phyloP scores from a whole-genome alignment of 2,113 vertebrate genomes.

The Haemorhous mexicanus region DNA sequence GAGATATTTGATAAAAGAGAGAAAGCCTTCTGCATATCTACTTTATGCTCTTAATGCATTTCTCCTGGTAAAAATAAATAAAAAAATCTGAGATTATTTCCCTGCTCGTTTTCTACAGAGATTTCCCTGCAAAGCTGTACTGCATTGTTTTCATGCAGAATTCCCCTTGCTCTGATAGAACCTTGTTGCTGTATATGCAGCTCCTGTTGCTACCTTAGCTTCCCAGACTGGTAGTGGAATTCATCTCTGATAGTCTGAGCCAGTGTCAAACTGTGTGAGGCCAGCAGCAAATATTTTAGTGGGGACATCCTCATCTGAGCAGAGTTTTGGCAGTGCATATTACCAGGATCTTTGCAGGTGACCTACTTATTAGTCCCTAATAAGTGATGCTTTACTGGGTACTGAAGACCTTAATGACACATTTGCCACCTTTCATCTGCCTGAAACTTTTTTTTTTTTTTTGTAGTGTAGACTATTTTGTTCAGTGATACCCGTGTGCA shows the following conservation, averaged over 20 bases:
- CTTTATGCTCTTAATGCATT: not conserved
- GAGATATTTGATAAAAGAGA: slow-evolving; percentile 18
- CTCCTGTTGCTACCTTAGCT: not conserved
- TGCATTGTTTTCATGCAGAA: not conserved
- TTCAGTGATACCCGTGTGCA: not conserved
- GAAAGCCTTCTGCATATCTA: not conserved
- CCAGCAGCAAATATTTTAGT: not conserved
- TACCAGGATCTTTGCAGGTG: not conserved
- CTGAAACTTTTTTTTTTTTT: not conserved
- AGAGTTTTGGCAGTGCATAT: not conserved
- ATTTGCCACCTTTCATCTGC: not conserved
- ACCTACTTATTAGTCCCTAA: not conserved
- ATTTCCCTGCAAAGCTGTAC: not conserved
- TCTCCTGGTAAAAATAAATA: not conserved
- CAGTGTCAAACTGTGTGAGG: not conserved
- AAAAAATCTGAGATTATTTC: not conserved
- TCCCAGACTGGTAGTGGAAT: not conserved
- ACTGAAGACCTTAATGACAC: not conserved
- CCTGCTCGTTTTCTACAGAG: not conserved
- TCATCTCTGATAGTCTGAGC: not conserved
- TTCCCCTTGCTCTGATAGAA: not conserved
- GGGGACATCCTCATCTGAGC: not conserved
- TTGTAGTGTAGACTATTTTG: not conserved
- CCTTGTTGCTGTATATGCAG: not conserved
- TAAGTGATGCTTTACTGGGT: not conserved